Conservation (phyloP, 2,888 invertebrate species). For the Pristionchus exspectatus region DNA sequence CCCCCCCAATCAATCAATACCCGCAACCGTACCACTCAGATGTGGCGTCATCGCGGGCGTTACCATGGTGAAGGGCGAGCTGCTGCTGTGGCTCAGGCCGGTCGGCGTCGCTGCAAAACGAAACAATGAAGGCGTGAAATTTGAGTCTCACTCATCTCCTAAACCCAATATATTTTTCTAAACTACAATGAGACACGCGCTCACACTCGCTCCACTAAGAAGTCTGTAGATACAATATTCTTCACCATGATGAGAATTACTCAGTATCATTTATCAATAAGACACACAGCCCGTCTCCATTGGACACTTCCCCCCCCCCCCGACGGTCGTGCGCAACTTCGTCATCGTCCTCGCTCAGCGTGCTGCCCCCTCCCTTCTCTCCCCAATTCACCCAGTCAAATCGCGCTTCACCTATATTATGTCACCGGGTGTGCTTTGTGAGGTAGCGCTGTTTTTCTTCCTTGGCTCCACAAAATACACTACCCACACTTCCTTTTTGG, state of each 20-base stretch:
- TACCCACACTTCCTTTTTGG: too few species aligned
- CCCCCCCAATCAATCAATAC: background rate
- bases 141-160: too few species aligned
- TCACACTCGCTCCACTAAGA: background rate
- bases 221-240: too few species aligned
- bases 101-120: background rate
- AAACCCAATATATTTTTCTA: too few species aligned
- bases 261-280: too few species aligned
- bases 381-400: background rate
- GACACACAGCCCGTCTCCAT: too few species aligned
- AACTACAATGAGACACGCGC: background rate
- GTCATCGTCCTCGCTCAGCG: constrained; percentile 15
- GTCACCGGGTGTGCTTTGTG: too few species aligned
- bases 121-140: too few species aligned
- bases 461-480: too few species aligned
- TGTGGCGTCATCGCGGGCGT: constrained; percentile 39
- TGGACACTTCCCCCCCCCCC: too few species aligned
- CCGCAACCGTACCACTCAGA: constrained; percentile 29
- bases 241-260: too few species aligned
- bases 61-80: background rate
- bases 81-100: background rate
- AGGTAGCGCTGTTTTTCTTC: too few species aligned
- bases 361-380: background rate
- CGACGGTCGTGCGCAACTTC: background rate
- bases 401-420: background rate